Conservation (phyloP, 2,888 invertebrate species). For the Mongoloraphidia duomilia region DNA sequence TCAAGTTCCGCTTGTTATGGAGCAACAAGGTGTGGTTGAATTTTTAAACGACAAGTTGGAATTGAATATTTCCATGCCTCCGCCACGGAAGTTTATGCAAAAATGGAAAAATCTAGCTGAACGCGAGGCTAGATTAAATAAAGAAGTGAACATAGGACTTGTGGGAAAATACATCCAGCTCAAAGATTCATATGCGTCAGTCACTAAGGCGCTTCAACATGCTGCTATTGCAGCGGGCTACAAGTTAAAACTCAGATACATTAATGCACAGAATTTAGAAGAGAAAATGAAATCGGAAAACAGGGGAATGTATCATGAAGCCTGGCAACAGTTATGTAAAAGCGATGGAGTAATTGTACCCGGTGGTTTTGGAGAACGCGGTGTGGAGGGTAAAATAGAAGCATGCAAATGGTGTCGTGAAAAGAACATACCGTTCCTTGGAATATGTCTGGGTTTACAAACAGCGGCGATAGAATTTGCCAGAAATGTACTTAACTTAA, state of each 20-base stretch:
- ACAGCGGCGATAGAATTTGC: constrained; percentile 93
- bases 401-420: constrained; percentile 88
- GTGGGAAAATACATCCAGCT: constrained; percentile 96
- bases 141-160: constrained; percentile 74
- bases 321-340: constrained; percentile 83
- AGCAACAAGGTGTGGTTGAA: constrained; percentile 76
- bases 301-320: constrained; percentile 78
- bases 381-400: constrained; percentile 89
- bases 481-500: constrained; percentile 62
- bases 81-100: constrained; percentile 61
- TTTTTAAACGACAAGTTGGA: constrained; percentile 72
- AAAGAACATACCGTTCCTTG: constrained; percentile 81
- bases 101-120: constrained; percentile 85
- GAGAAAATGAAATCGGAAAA: constrained; percentile 51
- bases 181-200: constrained; percentile 93
- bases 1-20: constrained; percentile 87
- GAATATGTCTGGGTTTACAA: constrained; percentile 96
- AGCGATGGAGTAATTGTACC: constrained; percentile 89
- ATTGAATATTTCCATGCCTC: constrained; percentile 48
- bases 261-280: constrained; percentile 85
- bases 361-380: constrained; percentile 93
- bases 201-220: constrained; percentile 88
- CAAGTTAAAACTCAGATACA: constrained; percentile 74
- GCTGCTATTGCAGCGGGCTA: constrained; percentile 75
- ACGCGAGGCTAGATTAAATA: constrained; percentile 68